Evolutionary conservation across 1,140 invertebrate species (phyloP), one percentile per base, ranked within the genome.

Genomic region (Glossosoma conforme): DNA sequence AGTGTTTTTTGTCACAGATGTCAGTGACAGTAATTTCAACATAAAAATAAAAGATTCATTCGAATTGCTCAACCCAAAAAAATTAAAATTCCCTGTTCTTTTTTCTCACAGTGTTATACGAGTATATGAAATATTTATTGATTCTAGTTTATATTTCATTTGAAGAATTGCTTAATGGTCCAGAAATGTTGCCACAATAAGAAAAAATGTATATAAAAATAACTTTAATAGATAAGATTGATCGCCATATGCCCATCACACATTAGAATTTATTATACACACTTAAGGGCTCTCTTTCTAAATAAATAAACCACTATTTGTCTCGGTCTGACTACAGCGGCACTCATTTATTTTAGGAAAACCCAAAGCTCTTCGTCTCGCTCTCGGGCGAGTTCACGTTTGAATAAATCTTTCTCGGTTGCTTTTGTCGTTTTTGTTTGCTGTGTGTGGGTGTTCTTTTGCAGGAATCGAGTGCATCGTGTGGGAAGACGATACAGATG

Each of bases 211-310:
- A 42, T 44, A 52, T 44, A 52, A 22, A 25, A 40, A 52, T 46
- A 52, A 52, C 30, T 40, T 15, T 36, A 24, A 40, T 35, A 52
- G 42, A 52, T 44, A 52, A 52, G 50, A 52, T 52, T 52, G 50
- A 52, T 52, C 46, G 42, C 42, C 46, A 25, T 30, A 18, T 37
- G 43, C 36, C 42, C 42, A 45, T 45, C 50, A 20, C 40, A 52
- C 50, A 52, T 52, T 52, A 52, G 46, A 52, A 52, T 52, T 52
- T 52, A 52, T 52, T 45, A 52, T 45, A 52, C 50, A 45, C 43
- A 52, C 42, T 44, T 45, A 45, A 40, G 25, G 41, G 43, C 22
- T 14, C 8, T 42, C 17, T 18, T 36, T 36, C 32, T 45, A 45
- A 52, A 52, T 36, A 52, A 40, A 46, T 52, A 46, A 43, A 46